Percentiles rank a stretch among this genome's conserved stretches.
phyloP scores from a whole-genome alignment of 2,888 invertebrate species.

The Xestia sexstrigata region DNA sequence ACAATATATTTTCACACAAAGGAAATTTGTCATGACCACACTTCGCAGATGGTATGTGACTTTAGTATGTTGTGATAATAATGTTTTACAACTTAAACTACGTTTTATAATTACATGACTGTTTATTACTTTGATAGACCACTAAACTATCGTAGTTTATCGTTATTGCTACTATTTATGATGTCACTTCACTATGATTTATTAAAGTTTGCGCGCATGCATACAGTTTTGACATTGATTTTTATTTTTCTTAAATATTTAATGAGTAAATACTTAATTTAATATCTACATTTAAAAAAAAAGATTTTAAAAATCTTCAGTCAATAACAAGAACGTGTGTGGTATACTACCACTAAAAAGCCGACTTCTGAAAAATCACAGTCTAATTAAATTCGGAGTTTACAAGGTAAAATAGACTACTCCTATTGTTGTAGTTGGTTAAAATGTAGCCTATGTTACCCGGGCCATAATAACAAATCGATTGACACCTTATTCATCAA shows the following conservation, averaged over 20 bases:
- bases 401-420: too few species aligned
- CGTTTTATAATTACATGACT: conserved; percentile 1
- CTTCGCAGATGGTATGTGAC: background rate
- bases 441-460: too few species aligned
- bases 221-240: background rate
- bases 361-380: too few species aligned
- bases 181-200: conserved; percentile 25
- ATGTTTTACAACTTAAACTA: background rate
- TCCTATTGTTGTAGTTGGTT: too few species aligned
- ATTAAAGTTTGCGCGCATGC: background rate
- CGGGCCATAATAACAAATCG: too few species aligned
- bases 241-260: background rate
- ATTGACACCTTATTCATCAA: too few species aligned
- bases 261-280: background rate
- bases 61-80: background rate
- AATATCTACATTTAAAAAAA: background rate
- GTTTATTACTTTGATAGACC: conserved; percentile 9
- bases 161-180: conserved; percentile 16
- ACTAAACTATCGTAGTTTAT: background rate
- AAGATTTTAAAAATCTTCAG: background rate
- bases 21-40: background rate
- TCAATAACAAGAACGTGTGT: background rate
- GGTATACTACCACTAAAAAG: too few species aligned
- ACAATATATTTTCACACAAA: background rate
- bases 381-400: too few species aligned